A percentile compares a stretch with the other conserved stretches of the same genome.
Evolutionary conservation across 2,888 invertebrate species (phyloP).

Genomic region (Drosophila meridionalis): DNA sequence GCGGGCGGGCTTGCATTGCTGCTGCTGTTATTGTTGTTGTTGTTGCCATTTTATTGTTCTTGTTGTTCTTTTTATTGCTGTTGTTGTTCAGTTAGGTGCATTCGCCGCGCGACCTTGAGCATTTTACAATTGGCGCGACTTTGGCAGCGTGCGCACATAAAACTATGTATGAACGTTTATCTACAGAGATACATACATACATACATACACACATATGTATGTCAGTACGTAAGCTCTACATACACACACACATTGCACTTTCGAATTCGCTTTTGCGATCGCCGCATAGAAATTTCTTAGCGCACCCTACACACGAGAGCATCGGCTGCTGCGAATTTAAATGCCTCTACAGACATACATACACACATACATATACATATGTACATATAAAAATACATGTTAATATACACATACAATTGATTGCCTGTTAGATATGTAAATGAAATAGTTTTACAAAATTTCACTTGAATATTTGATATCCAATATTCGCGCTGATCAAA

Average conservation of each 20-base stretch:
- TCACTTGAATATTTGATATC: background rate
- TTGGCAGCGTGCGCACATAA: slow-evolving; percentile 68
- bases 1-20: slow-evolving; percentile 52
- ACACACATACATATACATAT: background rate
- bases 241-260: slow-evolving; percentile 17
- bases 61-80: slow-evolving; percentile 41
- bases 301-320: slow-evolving; percentile 20
- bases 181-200: background rate
- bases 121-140: slow-evolving; percentile 63
- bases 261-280: slow-evolving; percentile 37
- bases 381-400: background rate
- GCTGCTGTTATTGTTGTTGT: slow-evolving; percentile 17
- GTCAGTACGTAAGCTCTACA: background rate
- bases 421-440: background rate
- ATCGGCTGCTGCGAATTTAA: slow-evolving; percentile 3
- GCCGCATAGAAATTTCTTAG: slow-evolving; percentile 36
- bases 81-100: slow-evolving; percentile 59
- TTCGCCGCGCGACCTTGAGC: slow-evolving; percentile 74
- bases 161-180: slow-evolving; percentile 29
- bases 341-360: background rate
- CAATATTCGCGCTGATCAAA: slow-evolving; percentile 6
- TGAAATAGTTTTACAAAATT: background rate
- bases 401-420: background rate
- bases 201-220: background rate
- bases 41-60: slow-evolving; percentile 15